Base-by-base conservation (phyloP, 23 tunicate genomes). In the Oikopleura dioica region DNA sequence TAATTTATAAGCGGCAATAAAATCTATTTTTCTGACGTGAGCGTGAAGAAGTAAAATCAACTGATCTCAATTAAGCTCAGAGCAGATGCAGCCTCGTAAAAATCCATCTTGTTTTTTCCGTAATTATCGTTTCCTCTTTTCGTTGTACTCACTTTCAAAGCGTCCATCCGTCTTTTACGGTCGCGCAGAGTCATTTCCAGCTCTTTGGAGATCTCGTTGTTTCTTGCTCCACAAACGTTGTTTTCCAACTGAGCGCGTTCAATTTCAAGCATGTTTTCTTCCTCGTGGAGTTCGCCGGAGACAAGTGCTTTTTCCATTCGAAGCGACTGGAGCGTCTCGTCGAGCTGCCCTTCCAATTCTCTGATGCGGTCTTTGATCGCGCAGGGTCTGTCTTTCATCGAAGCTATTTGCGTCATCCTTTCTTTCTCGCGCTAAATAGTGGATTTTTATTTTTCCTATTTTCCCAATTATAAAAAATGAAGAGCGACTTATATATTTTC, bases 221-320 rank as follows among this genome's bases (percentile, higher is more conserved):
- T 44, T 44, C 55, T 9, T 44, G 16, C 55, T 9, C 16, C 55
- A 9, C 55, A 16, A 9, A 16, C 16, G 9, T 9, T 16, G 16
- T 44, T 16, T 44, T 9, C 16, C 16, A 44, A 44, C 16, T 44
- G 55, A 9, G 9, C 55, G 16, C 55, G 9, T 44, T 44, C 55
- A 9, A 44, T 44, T 9, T 44, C 55, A 44, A 44, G 16, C 55
- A 44, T 44, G 16, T 9, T 9, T 44, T 44, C 55, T 16, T 44
- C 55, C 55, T 44, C 55, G 9, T 9, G 16, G 58, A 91, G 79
- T 68, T 91, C 94, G 21, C 87, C 97, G 32, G 78, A 80, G 4
- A 86, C 76, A 0, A 91, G 75, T 24, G 92, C 97, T 31, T 75
- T 38, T 44, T 91, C 97, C 87, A 91, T 91, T 76, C 85, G 85